phyloP scores from a whole-genome alignment of 1,140 invertebrate genomes.

The Berghia stephanieae region DNA sequence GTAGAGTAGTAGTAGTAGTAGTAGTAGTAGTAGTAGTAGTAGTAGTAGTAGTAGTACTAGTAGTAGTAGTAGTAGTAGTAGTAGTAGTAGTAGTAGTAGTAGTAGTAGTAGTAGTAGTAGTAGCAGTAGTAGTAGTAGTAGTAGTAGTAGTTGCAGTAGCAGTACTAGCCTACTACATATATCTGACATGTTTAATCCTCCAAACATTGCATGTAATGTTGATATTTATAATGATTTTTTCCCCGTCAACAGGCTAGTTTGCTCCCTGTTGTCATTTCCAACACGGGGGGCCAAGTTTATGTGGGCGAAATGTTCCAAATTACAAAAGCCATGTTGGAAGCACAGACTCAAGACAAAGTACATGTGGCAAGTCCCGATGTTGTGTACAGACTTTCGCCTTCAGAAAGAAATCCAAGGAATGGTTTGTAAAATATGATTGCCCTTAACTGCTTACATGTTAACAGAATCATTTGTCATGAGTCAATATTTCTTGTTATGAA shows the following conservation, averaged over 20 bases:
- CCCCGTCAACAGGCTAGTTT: constrained; percentile 41
- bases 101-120: neutral
- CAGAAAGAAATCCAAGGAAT: constrained; percentile 50
- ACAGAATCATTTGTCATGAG: too few species aligned
- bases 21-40: too few species aligned
- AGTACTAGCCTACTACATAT: neutral
- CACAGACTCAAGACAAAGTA: constrained; percentile 32
- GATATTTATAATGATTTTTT: neutral
- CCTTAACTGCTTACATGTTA: too few species aligned
- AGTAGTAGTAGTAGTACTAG: too few species aligned
- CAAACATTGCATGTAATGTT: neutral
- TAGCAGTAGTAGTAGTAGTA: neutral
- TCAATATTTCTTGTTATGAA: neutral
- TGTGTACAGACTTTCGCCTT: constrained; percentile 50
- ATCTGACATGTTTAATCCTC: neutral
- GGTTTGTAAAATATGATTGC: too few species aligned
- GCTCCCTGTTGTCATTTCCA: constrained; percentile 46
- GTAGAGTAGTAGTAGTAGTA: too few species aligned
- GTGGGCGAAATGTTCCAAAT: constrained; percentile 42
- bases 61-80: too few species aligned
- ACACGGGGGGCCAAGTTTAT: constrained; percentile 43
- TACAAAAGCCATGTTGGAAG: constrained; percentile 42
- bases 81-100: neutral
- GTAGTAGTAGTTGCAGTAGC: too few species aligned
- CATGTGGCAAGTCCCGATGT: constrained; percentile 38